Percentiles rank a stretch among this genome's conserved stretches.
Evolutionary conservation across 2,888 invertebrate genomes (phyloP).

Genomic region (Mythimna loreyi): DNA sequence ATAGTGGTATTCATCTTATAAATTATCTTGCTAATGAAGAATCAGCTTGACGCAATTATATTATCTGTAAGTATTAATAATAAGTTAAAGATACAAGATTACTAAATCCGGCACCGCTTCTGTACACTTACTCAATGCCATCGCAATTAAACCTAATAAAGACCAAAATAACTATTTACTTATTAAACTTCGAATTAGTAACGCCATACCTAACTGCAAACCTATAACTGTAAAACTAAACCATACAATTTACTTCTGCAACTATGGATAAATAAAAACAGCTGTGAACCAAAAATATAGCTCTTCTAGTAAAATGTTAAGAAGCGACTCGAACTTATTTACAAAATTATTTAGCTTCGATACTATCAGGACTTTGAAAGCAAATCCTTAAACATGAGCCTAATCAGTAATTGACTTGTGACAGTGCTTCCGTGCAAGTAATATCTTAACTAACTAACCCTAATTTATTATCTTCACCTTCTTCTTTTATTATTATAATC

Average conservation of each 20-base stretch:
- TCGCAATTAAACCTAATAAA: conserved; percentile 16
- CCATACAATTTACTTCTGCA: not conserved
- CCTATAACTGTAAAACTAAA: conserved; percentile 17
- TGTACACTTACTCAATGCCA: conserved; percentile 16
- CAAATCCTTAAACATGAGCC: conserved; percentile 85
- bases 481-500: not conserved
- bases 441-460: conserved; percentile 59
- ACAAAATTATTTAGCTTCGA: conserved; percentile 71
- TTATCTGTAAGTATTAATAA: not conserved
- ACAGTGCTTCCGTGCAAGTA: conserved; percentile 85
- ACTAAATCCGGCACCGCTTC: conserved; percentile 18
- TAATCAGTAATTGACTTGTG: conserved; percentile 90
- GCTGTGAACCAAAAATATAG: conserved; percentile 13
- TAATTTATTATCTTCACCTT: conserved; percentile 28
- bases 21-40: not conserved
- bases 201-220: conserved; percentile 17
- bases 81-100: not conserved
- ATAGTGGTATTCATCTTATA: not conserved
- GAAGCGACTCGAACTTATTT: conserved; percentile 79
- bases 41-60: not conserved
- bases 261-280: conserved; percentile 2
- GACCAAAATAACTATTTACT: conserved; percentile 8
- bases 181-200: conserved; percentile 5
- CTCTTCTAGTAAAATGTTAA: conserved; percentile 36
- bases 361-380: conserved; percentile 79